Conservation (phyloP, 2,888 invertebrate genomes). For the Lasius fuliginosus region DNA sequence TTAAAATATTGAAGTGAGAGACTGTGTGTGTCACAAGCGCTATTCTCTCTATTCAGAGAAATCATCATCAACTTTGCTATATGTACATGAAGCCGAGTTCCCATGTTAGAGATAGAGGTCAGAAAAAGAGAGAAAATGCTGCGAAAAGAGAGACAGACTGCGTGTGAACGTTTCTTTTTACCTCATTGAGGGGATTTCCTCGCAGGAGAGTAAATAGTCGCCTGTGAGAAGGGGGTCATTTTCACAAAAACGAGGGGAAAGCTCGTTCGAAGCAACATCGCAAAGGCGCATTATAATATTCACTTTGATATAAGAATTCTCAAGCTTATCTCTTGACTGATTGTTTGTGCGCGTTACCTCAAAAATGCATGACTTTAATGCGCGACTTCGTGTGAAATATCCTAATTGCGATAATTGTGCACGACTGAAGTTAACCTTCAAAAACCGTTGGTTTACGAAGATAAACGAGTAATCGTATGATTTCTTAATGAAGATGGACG, state of each 20-base stretch:
- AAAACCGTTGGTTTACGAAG: not conserved
- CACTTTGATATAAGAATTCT: constrained; percentile 10
- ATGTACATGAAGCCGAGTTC: not conserved
- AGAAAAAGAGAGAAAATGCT: constrained; percentile 25
- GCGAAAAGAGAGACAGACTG: not conserved
- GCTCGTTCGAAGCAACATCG: constrained; percentile 28
- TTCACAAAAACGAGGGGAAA: constrained; percentile 56
- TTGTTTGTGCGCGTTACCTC: constrained; percentile 26
- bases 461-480: constrained; percentile 12
- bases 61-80: not conserved
- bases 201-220: constrained; percentile 42
- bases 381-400: constrained; percentile 35
- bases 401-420: constrained; percentile 24
- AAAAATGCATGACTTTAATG: constrained; percentile 35
- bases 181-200: constrained; percentile 47
- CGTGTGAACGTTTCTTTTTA: constrained; percentile 51
- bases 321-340: constrained; percentile 47
- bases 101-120: constrained; percentile 17
- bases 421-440: constrained; percentile 4
- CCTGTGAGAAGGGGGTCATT: constrained; percentile 53
- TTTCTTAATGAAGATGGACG: constrained; percentile 19
- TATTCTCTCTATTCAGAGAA: not conserved
- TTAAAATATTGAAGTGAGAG: not conserved
- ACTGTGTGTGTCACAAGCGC: not conserved
- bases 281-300: not conserved